Conservation (phyloP, 2,113 vertebrate species). For the Ardeotis arabs region DNA sequence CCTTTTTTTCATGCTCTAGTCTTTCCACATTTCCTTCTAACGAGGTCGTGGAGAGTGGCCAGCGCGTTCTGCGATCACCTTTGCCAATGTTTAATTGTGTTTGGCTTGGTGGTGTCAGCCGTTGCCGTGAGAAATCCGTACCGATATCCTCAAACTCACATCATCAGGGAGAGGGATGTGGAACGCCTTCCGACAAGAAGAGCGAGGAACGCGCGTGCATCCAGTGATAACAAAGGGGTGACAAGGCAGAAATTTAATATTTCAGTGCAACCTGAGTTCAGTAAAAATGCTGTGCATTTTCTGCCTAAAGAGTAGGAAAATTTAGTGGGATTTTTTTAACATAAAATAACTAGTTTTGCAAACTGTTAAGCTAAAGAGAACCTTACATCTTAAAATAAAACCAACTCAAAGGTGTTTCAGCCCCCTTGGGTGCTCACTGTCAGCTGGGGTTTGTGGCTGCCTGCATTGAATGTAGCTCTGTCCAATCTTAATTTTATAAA, state of each 20-base stretch:
- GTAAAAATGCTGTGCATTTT: background rate
- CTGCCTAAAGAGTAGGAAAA: background rate
- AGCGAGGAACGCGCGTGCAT: accelerated
- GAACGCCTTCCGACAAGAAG: background rate
- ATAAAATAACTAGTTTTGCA: background rate
- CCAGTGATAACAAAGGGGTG: background rate
- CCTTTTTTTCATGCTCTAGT: background rate
- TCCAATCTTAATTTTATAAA: background rate
- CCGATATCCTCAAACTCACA: background rate
- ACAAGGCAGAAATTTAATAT: background rate
- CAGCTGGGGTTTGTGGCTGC: background rate
- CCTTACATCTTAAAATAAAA: background rate
- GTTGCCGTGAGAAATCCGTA: background rate
- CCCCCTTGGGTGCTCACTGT: background rate
- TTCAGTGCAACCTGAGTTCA: background rate
- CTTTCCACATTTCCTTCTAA: background rate
- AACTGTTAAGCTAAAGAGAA: background rate
- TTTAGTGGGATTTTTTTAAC: accelerated
- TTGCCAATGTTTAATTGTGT: background rate
- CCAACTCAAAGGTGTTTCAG: background rate
- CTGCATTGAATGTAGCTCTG: background rate
- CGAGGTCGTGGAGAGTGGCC: background rate
- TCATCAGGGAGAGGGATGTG: background rate
- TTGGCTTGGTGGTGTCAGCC: background rate
- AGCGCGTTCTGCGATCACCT: accelerated